A percentile compares a stretch with the other conserved stretches of the same genome.
Conservation (phyloP, 2,113 vertebrate species). For the Apaloderma vittatum region DNA sequence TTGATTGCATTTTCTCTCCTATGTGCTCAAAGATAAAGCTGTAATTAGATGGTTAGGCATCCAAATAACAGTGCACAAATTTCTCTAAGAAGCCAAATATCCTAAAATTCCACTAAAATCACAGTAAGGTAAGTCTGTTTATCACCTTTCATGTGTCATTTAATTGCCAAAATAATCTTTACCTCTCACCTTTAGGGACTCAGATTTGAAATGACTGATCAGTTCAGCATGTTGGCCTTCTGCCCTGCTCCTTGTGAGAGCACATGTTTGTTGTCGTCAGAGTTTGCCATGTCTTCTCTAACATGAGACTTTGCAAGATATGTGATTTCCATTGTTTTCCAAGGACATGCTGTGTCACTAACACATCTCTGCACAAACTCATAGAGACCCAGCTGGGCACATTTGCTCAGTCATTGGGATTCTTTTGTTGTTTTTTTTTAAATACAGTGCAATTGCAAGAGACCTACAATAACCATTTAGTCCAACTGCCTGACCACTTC, state of each 20-base stretch:
- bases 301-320: background rate
- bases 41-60: background rate
- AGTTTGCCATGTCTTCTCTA: background rate
- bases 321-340: background rate
- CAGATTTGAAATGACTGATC: background rate
- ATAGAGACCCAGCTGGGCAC: background rate
- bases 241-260: background rate
- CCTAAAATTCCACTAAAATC: background rate
- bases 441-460: background rate
- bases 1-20: background rate
- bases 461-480: background rate
- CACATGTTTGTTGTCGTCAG: background rate
- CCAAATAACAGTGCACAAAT: background rate
- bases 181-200: background rate
- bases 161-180: background rate
- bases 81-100: background rate
- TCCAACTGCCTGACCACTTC: background rate
- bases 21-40: background rate
- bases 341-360: background rate
- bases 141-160: background rate
- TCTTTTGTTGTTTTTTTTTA: background rate
- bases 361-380: background rate
- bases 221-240: background rate
- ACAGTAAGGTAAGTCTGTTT: background rate
- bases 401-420: accelerated